Conservation (phyloP, 2,113 vertebrate species). For the Poeciliopsis retropinna region DNA sequence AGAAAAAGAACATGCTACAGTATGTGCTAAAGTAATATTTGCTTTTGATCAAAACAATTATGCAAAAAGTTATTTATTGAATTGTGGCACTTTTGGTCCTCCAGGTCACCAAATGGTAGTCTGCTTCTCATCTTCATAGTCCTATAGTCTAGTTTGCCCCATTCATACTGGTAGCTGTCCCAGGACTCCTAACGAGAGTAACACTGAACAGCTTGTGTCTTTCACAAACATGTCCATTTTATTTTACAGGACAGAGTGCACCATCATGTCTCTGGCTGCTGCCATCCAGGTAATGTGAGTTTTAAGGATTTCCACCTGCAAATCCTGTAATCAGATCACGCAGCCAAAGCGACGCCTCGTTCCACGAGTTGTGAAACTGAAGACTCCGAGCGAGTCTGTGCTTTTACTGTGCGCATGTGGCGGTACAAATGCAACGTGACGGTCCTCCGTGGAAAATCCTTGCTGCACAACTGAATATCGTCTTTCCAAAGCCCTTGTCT, state of each 20-base stretch:
- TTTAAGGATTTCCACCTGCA: conserved; percentile 31
- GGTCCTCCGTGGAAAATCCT: conserved; percentile 43
- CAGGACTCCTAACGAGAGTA: conserved; percentile 1
- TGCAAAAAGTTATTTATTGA: neutral
- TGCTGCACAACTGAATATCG: conserved; percentile 61
- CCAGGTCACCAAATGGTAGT: conserved; percentile 14
- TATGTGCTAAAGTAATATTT: neutral
- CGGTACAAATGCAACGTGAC: conserved; percentile 57
- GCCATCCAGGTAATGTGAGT: conserved; percentile 84
- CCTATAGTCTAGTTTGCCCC: conserved; percentile 34
- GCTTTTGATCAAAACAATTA: neutral
- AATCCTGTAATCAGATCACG: conserved; percentile 36
- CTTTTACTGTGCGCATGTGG: conserved; percentile 65
- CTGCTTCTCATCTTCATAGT: neutral
- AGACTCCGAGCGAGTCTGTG: conserved; percentile 50
- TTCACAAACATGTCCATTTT: conserved; percentile 68
- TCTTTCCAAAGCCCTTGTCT: conserved; percentile 64
- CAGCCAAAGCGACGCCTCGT: conserved; percentile 42
- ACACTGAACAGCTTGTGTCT: conserved; percentile 15
- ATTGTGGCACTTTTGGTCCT: neutral
- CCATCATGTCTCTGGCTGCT: conserved; percentile 83
- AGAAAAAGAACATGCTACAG: no score
- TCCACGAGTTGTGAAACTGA: conserved; percentile 30
- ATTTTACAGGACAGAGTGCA: conserved; percentile 84
- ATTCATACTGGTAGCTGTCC: neutral